Evolutionary conservation across 1,140 invertebrate genomes (phyloP), one percentile per base, ranked within the genome.

Genomic region (Eriosoma lanigerum): DNA sequence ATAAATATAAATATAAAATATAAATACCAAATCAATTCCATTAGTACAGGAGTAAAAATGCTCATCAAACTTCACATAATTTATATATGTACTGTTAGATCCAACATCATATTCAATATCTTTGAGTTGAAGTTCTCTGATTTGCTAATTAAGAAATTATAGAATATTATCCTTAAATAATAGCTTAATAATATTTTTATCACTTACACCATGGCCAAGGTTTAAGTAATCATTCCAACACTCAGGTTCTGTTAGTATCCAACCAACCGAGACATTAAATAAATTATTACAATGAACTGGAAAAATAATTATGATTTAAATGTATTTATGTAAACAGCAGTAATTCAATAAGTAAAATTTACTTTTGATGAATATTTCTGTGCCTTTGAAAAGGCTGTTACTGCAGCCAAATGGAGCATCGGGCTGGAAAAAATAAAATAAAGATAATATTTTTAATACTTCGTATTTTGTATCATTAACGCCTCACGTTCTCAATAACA

Each of bases 1-100:
- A 44, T 5, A 44, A n/a, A n/a, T n/a, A n/a, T n/a, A n/a, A n/a
- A n/a, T n/a, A n/a, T n/a, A n/a, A n/a, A n/a, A 10, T 48, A 26
- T 60, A 78, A 24, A 60, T 78, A 78, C 75, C 21, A 78, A 60
- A 78, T 60, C 54, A 26, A 78, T 48, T 46, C 24, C 75, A 60
- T 5, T 46, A 48, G 38, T 10, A 60, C 75, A 78, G 0, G 75
- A 78, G 38, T 78, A 78, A 1, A 10, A 1, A 24, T 62, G 44
- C 17, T 78, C 75, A 5, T 29, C 3, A 48, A 48, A 62, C n/a
- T 46, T 46, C 24, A 19, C 24, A 52, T 78, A 48, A 60, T 75
- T 75, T 5, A 17, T 24, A n/a, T 76, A 21, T 15, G 75, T 26
- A 78, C 10, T 78, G 62, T 62, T 78, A 21, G 21, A 24, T 17